Evolutionary conservation across 2,113 vertebrate species (phyloP), one percentile per base, ranked within the genome.

Genomic region (Dromaius novaehollandiae): DNA sequence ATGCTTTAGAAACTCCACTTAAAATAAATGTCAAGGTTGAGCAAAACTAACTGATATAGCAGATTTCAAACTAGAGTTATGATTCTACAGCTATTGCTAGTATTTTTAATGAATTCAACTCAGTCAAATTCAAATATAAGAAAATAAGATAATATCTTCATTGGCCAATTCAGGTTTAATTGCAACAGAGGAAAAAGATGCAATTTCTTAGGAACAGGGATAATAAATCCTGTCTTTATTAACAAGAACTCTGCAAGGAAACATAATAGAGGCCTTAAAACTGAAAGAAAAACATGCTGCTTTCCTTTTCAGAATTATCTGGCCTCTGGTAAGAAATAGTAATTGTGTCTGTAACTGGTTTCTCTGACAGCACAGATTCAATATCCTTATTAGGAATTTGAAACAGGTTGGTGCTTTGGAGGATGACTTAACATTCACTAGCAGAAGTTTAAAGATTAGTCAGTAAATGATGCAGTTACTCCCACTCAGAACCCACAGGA

Each of bases 381-480:
- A 76, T 50, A 82, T 48, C 73, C 92, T 92, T 94, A 88, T 96
- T 86, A 93, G 92, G 92, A 90, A 90, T 94, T 86, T 88, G 86
- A 93, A 96, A 94, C n/a, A 93, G 82, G 40, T 68, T 93, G 86
- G 22, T 88, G 73, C 82, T 95, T 86, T 88, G 61, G 56, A 93
- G 77, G 56, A 65, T 94, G 64, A 32, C 68, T 96, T 90, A 91
- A 71, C 90, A 95, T 91, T 90, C 92, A 86, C 86, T 86, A 48
- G 88, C 25, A 68, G 82, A 95, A 95, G 92, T 96, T 95, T 90
- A 92, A 93, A 94, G 83, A 96, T 97, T 92, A 97, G 86, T 96
- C 96, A 96, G 66, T 94, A 93, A 81, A 93, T 86, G 60, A 88
- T 88, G 90, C 83, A 73, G 93, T 95, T 96, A 90, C 93, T 95